Conservation (phyloP, 2,113 vertebrate species). For the Camelus bactrianus region DNA sequence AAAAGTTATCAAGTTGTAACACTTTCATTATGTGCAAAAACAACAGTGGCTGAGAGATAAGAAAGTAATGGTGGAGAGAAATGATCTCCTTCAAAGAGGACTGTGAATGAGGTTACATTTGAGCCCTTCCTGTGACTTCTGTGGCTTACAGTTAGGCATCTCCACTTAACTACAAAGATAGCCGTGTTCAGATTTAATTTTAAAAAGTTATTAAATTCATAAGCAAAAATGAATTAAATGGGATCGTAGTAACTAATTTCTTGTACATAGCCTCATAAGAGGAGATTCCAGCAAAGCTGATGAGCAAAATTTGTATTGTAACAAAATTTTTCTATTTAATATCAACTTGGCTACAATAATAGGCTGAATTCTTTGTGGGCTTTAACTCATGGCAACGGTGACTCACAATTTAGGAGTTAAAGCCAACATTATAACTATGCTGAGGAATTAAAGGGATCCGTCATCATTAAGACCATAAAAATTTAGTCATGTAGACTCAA, state of each 20-base stretch:
- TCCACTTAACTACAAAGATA: background rate
- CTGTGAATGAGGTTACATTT: background rate
- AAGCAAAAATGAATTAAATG: constrained; percentile 48
- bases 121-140: background rate
- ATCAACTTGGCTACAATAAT: constrained; percentile 28
- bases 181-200: background rate
- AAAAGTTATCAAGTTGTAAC: background rate
- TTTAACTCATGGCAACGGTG: constrained; percentile 19
- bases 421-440: background rate
- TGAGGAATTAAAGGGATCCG: background rate
- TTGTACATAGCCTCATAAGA: background rate
- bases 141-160: background rate
- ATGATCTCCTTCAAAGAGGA: background rate
- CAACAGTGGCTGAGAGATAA: background rate
- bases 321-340: constrained; percentile 24
- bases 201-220: background rate
- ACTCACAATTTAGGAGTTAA: constrained; percentile 50
- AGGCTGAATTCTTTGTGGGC: background rate
- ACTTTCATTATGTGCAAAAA: background rate
- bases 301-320: constrained; percentile 30
- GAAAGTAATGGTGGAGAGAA: background rate
- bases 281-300: constrained; percentile 43
- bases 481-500: constrained; percentile 3
- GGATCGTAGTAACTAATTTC: background rate
- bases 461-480: background rate